A percentile compares a stretch with the other conserved stretches of the same genome.
Conservation (phyloP, 2,113 vertebrate species). For the Grammomys surdaster region DNA sequence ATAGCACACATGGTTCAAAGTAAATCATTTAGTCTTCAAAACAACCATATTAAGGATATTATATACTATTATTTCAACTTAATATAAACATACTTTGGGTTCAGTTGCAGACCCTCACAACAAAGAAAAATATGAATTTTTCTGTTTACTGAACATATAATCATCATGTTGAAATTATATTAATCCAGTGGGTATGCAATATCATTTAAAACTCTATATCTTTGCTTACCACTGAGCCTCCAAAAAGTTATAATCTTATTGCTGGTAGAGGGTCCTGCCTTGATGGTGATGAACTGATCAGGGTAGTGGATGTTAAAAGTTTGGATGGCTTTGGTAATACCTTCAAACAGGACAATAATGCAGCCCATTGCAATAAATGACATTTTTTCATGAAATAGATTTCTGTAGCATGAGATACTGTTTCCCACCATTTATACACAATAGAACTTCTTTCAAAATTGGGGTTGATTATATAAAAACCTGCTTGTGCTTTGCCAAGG, state of each 20-base stretch:
- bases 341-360: neutral
- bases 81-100: neutral
- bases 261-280: neutral
- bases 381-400: neutral
- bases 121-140: neutral
- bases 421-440: neutral
- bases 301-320: neutral
- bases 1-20: neutral
- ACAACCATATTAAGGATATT: constrained; percentile 37
- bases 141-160: neutral
- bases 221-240: neutral
- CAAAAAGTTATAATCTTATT: neutral
- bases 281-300: neutral
- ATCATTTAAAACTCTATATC: neutral
- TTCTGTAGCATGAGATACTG: neutral
- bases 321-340: neutral
- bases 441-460: neutral
- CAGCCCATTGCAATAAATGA: neutral
- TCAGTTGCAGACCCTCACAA: neutral
- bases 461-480: neutral
- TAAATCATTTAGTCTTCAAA: constrained; percentile 57
- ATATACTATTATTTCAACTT: constrained; percentile 5
- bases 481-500: neutral
- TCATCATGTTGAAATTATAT: neutral
- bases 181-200: neutral